phyloP scores from a whole-genome alignment of 1,140 invertebrate genomes.

The Protaetia brevitarsis region DNA sequence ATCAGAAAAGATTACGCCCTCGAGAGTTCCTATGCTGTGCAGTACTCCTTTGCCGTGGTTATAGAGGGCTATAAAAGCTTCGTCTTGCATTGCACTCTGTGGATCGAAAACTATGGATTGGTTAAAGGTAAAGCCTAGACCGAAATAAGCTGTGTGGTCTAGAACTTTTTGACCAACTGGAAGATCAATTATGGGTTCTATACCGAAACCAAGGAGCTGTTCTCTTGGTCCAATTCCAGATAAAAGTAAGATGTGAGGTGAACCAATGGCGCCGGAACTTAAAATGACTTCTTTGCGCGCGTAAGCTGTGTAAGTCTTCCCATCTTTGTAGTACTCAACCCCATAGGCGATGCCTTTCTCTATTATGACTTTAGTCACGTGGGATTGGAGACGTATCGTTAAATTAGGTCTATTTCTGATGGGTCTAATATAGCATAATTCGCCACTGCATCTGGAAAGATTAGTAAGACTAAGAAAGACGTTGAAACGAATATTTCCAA shows the following conservation, averaged over 20 bases:
- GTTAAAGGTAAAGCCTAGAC: constrained; percentile 27
- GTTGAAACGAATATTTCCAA: not conserved
- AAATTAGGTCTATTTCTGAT: constrained; percentile 75
- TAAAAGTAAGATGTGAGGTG: constrained; percentile 80
- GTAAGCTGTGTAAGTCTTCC: constrained; percentile 62
- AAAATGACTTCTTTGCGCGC: constrained; percentile 81
- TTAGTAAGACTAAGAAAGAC: not conserved
- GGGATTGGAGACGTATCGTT: constrained; percentile 75
- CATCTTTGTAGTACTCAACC: constrained; percentile 73
- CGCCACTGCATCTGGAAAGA: constrained; percentile 73
- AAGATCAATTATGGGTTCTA: constrained; percentile 40
- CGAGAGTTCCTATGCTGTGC: constrained; percentile 51
- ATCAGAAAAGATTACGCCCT: constrained; percentile 45
- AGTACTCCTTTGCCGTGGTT: constrained; percentile 30
- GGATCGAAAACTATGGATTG: constrained; percentile 21
- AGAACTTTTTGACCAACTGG: constrained; percentile 1
- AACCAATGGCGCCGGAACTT: constrained; percentile 82
- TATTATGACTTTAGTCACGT: constrained; percentile 77
- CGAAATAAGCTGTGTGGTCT: not conserved
- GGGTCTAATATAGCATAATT: constrained; percentile 82
- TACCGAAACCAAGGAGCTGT: constrained; percentile 51
- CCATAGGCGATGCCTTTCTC: constrained; percentile 65
- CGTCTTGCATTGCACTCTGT: not conserved
- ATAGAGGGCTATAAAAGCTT: not conserved
- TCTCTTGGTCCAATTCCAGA: constrained; percentile 73